Percentiles rank a stretch among this genome's conserved stretches.
Evolutionary conservation across 2,888 invertebrate genomes (phyloP).

Genomic region (Syrphus vitripennis): DNA sequence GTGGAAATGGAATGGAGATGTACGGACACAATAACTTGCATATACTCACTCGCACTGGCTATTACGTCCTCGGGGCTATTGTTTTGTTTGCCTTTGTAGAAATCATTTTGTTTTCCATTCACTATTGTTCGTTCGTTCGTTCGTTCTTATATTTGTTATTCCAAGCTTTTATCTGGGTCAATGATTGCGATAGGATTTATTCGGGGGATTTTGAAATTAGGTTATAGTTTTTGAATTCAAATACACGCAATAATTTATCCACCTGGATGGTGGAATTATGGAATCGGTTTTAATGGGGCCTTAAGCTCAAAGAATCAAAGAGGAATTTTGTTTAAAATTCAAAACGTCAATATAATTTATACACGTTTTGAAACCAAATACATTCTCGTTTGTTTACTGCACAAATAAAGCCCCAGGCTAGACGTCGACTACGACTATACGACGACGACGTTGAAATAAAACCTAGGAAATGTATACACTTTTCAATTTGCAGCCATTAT

Average conservation of each 20-base stretch:
- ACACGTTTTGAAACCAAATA: neutral
- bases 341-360: neutral
- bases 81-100: slow-evolving; percentile 2
- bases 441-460: neutral
- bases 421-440: neutral
- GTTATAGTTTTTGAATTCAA: neutral
- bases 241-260: neutral
- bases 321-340: neutral
- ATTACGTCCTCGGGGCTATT: neutral
- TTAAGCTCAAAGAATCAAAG: neutral
- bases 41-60: no score
- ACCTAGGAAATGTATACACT: neutral
- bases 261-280: no score
- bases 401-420: neutral
- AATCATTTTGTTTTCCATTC: neutral
- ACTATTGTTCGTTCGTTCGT: neutral
- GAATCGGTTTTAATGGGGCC: neutral
- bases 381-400: neutral
- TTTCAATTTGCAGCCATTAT: neutral
- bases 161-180: neutral
- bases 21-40: neutral
- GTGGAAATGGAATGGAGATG: neutral
- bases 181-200: neutral
- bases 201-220: neutral
- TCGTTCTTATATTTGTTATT: neutral